Evolutionary conservation across 2,113 vertebrate genomes (phyloP), one percentile per base, ranked within the genome.

Genomic region (Eptatretus burgeri): DNA sequence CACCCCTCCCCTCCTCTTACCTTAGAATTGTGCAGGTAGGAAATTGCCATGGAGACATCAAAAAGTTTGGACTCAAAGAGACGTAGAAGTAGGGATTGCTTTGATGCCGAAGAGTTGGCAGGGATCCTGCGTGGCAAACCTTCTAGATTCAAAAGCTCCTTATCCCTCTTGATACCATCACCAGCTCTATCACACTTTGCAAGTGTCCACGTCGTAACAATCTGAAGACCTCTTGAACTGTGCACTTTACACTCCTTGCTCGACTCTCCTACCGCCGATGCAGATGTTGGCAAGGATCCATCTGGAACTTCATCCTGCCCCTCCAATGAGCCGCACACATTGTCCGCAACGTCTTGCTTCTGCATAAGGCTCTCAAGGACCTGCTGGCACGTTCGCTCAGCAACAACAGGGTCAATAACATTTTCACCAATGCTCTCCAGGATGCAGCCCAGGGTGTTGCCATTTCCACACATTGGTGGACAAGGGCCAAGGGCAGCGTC

Each of bases 41-140:
- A 94, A 66, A 95, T 94, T 63, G 84, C 88, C 88, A 95, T 95
- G 74, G 88, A 93, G 64, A 95, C 80, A 52, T 94, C 87, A 9
- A 95, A 95, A 8, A 95, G 79, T 67, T 94, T 94, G 51, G 85
- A 95, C 66, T 95, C 87, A 2, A 94, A 95, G 17, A 95, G 78
- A 9, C 87, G 80, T 5, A 95, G 77, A 5, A 95, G 78, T 85
- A 85, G 91, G 0, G 88, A 95, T 68, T 94, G 85, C 68, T 85
- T 88, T n/a, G n/a, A 60, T 20, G 82, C 82, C 0, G 83, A 82
- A 69, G 88, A 80, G 67, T 82, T 81, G 66, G 80, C 78, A 72
- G 82, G 81, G 2, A 82, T 74, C 10, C 75, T 73, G 1, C 82
- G 77, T 41, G 27, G 27, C 27, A 41, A 41, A 41, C 27, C 27